Percentiles rank a stretch among this genome's conserved stretches.
Evolutionary conservation across 2,797 vertebrate genomes (phyloP).

Genomic region (Hoplostethus mediterraneus): DNA sequence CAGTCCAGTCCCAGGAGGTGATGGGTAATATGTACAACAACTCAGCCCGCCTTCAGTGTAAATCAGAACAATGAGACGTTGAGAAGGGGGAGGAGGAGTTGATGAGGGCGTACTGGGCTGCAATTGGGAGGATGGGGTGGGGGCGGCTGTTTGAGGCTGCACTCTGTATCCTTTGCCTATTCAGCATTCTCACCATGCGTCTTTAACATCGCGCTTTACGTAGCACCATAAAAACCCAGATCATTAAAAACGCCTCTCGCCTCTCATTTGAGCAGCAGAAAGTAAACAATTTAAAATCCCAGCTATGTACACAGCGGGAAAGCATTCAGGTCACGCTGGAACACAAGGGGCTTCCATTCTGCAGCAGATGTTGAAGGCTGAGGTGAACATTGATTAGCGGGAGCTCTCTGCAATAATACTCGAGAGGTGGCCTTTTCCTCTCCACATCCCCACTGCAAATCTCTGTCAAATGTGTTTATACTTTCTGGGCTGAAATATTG

Average conservation of each 20-base stretch:
- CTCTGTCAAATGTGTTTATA: slow-evolving; percentile 43
- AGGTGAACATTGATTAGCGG: slow-evolving; percentile 74
- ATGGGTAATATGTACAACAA: slow-evolving; percentile 77
- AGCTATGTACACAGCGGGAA: neutral
- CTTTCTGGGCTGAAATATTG: slow-evolving; percentile 31
- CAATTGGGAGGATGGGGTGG: slow-evolving; percentile 32
- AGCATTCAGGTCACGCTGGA: slow-evolving; percentile 16
- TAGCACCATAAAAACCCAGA: slow-evolving; percentile 59
- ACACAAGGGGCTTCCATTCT: slow-evolving; percentile 34
- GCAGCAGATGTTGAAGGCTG: slow-evolving; percentile 59
- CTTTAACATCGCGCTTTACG: slow-evolving; percentile 63
- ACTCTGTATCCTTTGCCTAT: slow-evolving; percentile 53
- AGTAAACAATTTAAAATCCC: slow-evolving; percentile 19
- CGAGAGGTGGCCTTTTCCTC: slow-evolving; percentile 65
- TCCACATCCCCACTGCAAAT: slow-evolving; percentile 47
- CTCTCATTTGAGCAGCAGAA: slow-evolving; percentile 43
- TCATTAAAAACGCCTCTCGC: slow-evolving; percentile 68
- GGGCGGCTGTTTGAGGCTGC: slow-evolving; percentile 40
- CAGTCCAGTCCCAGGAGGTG: slow-evolving; percentile 37
- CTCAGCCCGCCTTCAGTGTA: slow-evolving; percentile 62
- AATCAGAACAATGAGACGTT: slow-evolving; percentile 55
- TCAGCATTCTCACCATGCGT: slow-evolving; percentile 74
- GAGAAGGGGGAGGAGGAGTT: slow-evolving; percentile 54
- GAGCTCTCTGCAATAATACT: slow-evolving; percentile 57
- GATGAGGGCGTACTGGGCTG: slow-evolving; percentile 13